These are phyloP conservation scores for Chamaetylas fuelleborni DNA, from an alignment of 2,113 vertebrate genomes.

Conservation along the genomic window DNA sequence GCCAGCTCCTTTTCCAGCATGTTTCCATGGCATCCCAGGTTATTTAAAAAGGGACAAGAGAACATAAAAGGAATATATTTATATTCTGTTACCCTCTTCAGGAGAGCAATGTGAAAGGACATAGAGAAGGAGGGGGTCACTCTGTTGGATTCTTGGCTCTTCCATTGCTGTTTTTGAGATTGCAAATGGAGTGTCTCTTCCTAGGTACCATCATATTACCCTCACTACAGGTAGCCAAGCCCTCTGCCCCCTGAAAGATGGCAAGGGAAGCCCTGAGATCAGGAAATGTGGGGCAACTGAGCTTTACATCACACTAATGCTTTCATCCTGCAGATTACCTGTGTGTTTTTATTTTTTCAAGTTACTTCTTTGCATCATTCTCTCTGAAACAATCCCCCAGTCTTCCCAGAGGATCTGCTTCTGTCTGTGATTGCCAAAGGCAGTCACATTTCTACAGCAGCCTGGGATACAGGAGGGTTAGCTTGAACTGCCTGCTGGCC, in stretches of 20 bases:
- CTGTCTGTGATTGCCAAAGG: neutral
- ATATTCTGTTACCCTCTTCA: neutral
- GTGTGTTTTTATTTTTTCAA: neutral
- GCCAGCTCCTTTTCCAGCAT: neutral
- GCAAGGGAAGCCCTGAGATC: neutral
- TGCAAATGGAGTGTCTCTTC: neutral
- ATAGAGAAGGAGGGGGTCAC: neutral
- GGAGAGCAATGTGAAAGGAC: neutral
- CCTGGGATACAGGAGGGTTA: neutral
- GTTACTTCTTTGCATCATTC: neutral
- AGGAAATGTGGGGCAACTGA: neutral
- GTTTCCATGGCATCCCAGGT: neutral
- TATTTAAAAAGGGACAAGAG: neutral
- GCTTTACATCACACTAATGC: neutral
- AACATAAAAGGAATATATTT: neutral
- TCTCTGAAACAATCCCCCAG: accelerated
- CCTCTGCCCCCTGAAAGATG: neutral
- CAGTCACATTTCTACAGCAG: neutral
- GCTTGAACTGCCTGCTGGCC: neutral
- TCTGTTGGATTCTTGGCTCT: neutral
- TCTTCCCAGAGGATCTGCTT: neutral
- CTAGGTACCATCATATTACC: neutral
- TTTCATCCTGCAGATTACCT: neutral
- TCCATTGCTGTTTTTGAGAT: neutral
- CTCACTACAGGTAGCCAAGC: neutral